Percentiles rank a stretch among this genome's conserved stretches.
Conservation (phyloP, 1,140 invertebrate species). For the Drosophila sproati region DNA sequence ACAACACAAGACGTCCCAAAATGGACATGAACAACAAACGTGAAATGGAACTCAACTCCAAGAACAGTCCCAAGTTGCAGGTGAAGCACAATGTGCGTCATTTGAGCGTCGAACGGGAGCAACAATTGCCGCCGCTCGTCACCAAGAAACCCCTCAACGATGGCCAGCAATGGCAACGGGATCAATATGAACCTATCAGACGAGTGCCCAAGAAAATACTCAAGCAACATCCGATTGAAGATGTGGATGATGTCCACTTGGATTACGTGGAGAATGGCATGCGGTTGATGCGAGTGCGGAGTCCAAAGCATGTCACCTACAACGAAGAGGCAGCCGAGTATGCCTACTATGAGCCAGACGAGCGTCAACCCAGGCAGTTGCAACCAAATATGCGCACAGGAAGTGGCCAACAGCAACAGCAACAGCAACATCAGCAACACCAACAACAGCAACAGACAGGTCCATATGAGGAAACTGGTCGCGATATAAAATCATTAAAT, state of each 20-base stretch:
- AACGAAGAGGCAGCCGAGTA: slow-evolving; percentile 69
- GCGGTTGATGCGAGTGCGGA: slow-evolving; percentile 55
- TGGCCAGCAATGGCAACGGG: slow-evolving; percentile 25
- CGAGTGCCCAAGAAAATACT: slow-evolving; percentile 64
- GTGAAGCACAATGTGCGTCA: slow-evolving; percentile 76
- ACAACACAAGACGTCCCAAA: slow-evolving; percentile 68
- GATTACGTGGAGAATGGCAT: slow-evolving; percentile 61
- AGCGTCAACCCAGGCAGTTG: slow-evolving; percentile 28
- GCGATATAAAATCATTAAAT: slow-evolving; percentile 72
- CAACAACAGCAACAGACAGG: slow-evolving; percentile 38
- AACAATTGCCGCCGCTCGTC: slow-evolving; percentile 18
- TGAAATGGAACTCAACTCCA: slow-evolving; percentile 74
- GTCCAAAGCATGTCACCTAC: slow-evolving; percentile 76
- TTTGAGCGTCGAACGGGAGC: slow-evolving; percentile 59
- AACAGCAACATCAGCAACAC: slow-evolving; percentile 20
- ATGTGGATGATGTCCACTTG: slow-evolving; percentile 27
- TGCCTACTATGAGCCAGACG: slow-evolving; percentile 55
- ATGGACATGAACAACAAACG: slow-evolving; percentile 82
- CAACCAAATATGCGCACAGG: slow-evolving; percentile 76
- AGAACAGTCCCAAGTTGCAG: slow-evolving; percentile 80
- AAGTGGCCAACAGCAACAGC: slow-evolving; percentile 61
- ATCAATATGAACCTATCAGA: slow-evolving; percentile 10
- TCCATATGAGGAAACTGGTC: slow-evolving; percentile 75
- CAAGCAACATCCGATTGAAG: slow-evolving; percentile 41
- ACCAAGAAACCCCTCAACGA: slow-evolving; percentile 67